Evolutionary conservation across 2,888 invertebrate genomes (phyloP).

Genomic region (Lottia gigantea): DNA sequence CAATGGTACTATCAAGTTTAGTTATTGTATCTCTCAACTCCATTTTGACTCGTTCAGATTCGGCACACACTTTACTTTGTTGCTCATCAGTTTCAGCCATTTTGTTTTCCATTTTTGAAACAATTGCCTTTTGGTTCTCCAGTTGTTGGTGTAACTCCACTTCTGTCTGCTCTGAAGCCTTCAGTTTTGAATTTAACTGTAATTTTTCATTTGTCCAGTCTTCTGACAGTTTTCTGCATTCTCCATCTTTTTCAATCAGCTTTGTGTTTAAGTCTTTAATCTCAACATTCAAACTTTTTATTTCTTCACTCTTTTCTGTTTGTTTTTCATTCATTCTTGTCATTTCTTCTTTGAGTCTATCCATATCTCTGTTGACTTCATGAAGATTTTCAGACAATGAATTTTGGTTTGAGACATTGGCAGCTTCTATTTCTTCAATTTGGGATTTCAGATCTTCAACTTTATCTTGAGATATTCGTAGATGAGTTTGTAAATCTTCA

Average conservation of each 20-base stretch:
- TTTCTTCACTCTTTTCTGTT: conserved; percentile 13
- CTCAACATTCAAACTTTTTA: conserved; percentile 15
- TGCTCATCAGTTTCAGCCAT: conserved; percentile 21
- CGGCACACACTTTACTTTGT: background rate
- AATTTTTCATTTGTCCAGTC: conserved; percentile 4
- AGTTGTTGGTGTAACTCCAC: conserved; percentile 22
- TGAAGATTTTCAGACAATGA: conserved; percentile 25
- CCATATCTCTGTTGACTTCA: conserved; percentile 24
- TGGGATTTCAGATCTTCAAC: conserved; percentile 29
- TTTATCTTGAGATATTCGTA: conserved; percentile 24
- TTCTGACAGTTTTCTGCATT: conserved; percentile 3
- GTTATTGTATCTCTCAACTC: conserved; percentile 16
- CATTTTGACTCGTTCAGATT: conserved; percentile 15
- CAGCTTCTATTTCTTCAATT: conserved; percentile 18
- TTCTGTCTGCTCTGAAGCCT: conserved; percentile 11
- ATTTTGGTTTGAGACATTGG: conserved; percentile 13
- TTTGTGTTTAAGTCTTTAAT: conserved; percentile 20
- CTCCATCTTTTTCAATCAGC: conserved; percentile 17
- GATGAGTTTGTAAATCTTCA: conserved; percentile 19
- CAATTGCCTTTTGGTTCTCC: conserved; percentile 25
- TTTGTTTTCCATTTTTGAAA: conserved; percentile 18
- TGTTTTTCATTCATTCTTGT: conserved; percentile 8
- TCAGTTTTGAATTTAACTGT: conserved; percentile 12
- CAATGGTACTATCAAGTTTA: conserved; percentile 14
- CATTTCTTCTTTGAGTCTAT: conserved; percentile 25